phyloP scores from a whole-genome alignment of 2,797 vertebrate genomes.

The Lycodopsis pacificus region DNA sequence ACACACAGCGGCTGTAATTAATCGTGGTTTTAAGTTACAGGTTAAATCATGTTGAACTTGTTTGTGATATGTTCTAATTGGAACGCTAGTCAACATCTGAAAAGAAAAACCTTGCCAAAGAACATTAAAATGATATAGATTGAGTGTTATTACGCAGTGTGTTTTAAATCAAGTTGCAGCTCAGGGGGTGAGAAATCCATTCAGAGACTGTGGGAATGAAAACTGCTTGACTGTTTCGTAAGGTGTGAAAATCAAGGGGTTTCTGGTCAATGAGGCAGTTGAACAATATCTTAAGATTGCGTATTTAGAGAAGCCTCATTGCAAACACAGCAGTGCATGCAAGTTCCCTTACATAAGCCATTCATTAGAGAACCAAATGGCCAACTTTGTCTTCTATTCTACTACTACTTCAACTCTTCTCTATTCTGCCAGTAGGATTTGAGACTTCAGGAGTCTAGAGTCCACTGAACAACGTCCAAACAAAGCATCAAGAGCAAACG shows the following conservation, averaged over 20 bases:
- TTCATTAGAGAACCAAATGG: background rate
- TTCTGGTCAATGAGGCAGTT: background rate
- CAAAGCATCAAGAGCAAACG: constrained; percentile 11
- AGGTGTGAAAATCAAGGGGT: background rate
- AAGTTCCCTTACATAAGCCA: background rate
- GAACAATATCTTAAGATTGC: background rate
- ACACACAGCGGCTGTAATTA: constrained; percentile 22
- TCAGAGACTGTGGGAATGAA: background rate
- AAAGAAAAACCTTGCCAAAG: background rate
- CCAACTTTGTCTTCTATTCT: background rate
- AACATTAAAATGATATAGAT: background rate
- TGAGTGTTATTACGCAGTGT: background rate
- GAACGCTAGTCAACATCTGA: background rate
- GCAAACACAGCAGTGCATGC: background rate
- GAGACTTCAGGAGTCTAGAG: background rate
- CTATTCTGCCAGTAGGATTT: background rate
- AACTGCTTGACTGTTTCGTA: background rate
- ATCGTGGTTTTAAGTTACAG: constrained; percentile 11
- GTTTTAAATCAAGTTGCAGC: constrained; percentile 12
- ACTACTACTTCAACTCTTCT: background rate
- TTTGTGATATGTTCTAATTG: constrained; percentile 9
- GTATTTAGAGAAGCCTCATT: background rate
- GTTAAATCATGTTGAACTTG: constrained; percentile 20
- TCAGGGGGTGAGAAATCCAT: background rate
- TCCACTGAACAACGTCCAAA: constrained; percentile 9